phyloP scores from a whole-genome alignment of 2,797 vertebrate genomes.

The Hyperoplus immaculatus region DNA sequence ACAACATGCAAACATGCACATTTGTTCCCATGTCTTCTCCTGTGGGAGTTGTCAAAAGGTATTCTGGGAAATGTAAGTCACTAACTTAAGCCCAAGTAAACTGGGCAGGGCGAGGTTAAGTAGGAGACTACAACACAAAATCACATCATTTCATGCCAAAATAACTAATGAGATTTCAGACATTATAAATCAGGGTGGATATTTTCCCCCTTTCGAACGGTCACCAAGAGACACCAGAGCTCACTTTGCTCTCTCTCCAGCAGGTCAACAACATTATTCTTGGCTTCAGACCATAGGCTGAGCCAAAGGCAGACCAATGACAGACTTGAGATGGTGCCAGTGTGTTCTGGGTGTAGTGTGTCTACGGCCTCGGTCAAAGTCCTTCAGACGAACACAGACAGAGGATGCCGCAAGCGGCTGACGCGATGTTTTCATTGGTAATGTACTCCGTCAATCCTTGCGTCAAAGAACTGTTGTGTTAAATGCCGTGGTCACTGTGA shows the following conservation, averaged over 20 bases:
- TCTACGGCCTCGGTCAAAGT: conserved; percentile 51
- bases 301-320: conserved; percentile 55
- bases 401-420: conserved; percentile 34
- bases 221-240: conserved; percentile 46
- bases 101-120: conserved; percentile 16
- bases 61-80: conserved; percentile 50
- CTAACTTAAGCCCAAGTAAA: conserved; percentile 12
- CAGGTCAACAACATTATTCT: conserved; percentile 75
- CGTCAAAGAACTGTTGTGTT: neutral
- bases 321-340: conserved; percentile 70
- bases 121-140: conserved; percentile 16
- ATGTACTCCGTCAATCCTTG: neutral
- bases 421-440: conserved; percentile 38
- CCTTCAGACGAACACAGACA: conserved; percentile 28
- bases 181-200: neutral
- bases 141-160: neutral
- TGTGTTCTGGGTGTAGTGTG: conserved; percentile 67
- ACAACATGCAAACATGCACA: conserved; percentile 40
- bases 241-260: conserved; percentile 56
- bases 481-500: neutral
- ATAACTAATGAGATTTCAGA: conserved; percentile 3
- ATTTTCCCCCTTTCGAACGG: neutral
- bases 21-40: conserved; percentile 19
- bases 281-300: conserved; percentile 59
- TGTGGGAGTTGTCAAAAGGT: conserved; percentile 22